Base-by-base conservation (phyloP, 2,888 invertebrate species). In the Gandaritis pyraliata region DNA sequence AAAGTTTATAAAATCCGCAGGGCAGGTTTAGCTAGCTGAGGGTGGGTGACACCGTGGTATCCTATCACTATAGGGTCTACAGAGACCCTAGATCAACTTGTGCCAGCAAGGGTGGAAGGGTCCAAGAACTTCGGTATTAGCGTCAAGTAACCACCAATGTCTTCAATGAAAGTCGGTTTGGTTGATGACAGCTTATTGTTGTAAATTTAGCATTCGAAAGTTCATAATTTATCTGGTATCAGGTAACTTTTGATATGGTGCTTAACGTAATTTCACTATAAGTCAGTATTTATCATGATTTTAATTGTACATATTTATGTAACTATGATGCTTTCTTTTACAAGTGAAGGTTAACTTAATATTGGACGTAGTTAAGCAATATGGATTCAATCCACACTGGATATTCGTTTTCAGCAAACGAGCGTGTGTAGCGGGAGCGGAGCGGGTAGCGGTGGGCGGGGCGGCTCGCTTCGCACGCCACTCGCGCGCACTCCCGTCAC, bases 401-500 rank as follows among this genome's bases (percentile, higher is more conserved):
- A n/a, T n/a, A n/a, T 30, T 15, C 47, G 47, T 70, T 58, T 30
- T 39, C 73, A 68, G 7, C 83, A 87, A 87, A 84, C 85, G 68
- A 81, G 85, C 74, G 86, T 77, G 76, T 80, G 77, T 69, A 74
- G 80, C 67, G 78, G 75, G 66, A 61, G 68, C 59, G 68, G 78
- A 29, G 76, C 74, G 64, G 75, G 81, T 65, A 78, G 82, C 70
- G 84, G 86, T 61, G 87, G 78, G 59, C 86, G 90, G 59, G 90
- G 85, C 49, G 90, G 90, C 61, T 90, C 90, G 55, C 81, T 90
- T 70, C 86, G 91, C 59, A 91, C 91, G 65, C 91, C 90, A n/a
- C 88, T 91, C 59, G 89, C 91, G 61, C 86, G 91, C 75, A 91
- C 91, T 5, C 91, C 91, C 45, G 89, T 91, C 86, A 88, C 90